These are phyloP conservation scores for Scolopax bukidnonensis DNA, from an alignment of 2,797 vertebrate genomes.

Conservation along the genomic window DNA sequence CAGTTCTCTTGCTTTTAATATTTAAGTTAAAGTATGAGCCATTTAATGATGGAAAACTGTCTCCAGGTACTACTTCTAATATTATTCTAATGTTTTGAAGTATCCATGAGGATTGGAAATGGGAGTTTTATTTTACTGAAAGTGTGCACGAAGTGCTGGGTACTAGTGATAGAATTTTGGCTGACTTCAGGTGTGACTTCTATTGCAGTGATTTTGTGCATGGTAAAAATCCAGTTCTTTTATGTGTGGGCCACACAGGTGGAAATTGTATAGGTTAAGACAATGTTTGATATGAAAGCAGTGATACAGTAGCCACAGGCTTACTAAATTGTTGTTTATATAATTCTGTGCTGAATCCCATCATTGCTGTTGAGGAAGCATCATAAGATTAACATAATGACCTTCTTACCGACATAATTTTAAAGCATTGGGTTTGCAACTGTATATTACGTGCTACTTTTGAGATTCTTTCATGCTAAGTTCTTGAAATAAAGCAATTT, in stretches of 20 bases:
- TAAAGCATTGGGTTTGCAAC: neutral
- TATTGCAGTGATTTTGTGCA: neutral
- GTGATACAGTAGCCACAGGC: neutral
- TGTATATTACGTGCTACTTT: neutral
- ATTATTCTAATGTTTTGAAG: neutral
- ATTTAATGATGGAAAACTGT: neutral
- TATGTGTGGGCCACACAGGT: neutral
- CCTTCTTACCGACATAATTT: neutral
- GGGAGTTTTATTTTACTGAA: neutral
- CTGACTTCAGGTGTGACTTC: neutral
- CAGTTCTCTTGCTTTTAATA: neutral
- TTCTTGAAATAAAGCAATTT: neutral
- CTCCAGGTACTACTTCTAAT: neutral
- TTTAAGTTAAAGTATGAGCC: neutral
- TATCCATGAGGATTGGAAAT: neutral
- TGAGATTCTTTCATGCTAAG: neutral
- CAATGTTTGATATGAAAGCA: neutral
- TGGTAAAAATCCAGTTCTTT: neutral
- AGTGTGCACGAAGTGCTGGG: neutral
- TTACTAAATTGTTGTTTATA: neutral
- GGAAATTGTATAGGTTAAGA: neutral
- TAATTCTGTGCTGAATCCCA: neutral
- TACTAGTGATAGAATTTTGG: neutral
- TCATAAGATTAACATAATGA: neutral
- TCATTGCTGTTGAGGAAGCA: neutral